phyloP scores from a whole-genome alignment of 2,113 vertebrate species.

The Osmerus mordax region DNA sequence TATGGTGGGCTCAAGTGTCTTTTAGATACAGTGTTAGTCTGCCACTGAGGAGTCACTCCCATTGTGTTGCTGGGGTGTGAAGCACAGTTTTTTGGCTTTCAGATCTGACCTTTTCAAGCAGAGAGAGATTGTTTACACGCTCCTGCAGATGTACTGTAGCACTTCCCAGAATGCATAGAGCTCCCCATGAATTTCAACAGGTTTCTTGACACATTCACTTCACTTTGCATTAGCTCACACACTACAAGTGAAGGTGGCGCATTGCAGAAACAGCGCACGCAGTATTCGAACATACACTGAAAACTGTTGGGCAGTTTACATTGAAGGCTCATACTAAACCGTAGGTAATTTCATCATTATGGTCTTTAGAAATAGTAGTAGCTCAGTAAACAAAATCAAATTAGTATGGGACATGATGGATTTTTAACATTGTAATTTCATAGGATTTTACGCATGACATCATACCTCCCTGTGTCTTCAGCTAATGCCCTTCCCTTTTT shows the following conservation, averaged over 20 bases:
- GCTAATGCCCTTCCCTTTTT: constrained; percentile 16
- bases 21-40: background rate
- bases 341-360: no score
- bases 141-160: background rate
- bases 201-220: constrained; percentile 4
- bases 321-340: no score
- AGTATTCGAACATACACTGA: background rate
- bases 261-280: background rate
- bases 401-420: no score
- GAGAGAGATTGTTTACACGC: constrained; percentile 23
- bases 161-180: background rate
- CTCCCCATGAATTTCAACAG: background rate
- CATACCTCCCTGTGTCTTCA: background rate
- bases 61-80: background rate
- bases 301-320: background rate
- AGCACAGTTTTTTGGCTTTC: constrained; percentile 11
- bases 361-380: no score
- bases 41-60: background rate
- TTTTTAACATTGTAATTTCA: no score
- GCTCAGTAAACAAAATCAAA: no score
- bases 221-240: constrained; percentile 6
- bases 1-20: background rate
- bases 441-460: no score
- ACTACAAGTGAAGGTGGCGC: background rate
- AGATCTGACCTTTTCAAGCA: constrained; percentile 41